phyloP scores from a whole-genome alignment of 1,140 invertebrate genomes.

The Tetraneura akinire region DNA sequence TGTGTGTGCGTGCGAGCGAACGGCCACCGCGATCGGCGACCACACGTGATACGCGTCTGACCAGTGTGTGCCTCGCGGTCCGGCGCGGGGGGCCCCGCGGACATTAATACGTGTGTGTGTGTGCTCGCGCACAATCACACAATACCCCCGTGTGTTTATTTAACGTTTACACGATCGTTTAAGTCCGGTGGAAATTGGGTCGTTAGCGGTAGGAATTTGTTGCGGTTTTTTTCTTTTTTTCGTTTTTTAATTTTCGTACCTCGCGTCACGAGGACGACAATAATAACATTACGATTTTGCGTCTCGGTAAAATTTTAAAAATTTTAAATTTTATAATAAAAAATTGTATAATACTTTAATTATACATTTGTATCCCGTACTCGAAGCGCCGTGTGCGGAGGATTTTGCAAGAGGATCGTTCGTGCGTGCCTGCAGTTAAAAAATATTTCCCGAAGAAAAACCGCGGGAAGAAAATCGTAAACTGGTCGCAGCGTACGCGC shows the following conservation, averaged over 20 bases:
- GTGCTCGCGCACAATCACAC: neutral
- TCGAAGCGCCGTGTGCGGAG: no score
- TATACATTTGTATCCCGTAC: no score
- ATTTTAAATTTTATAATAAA: no score
- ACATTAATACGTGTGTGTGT: constrained; percentile 43
- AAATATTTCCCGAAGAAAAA: no score
- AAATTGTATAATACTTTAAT: no score
- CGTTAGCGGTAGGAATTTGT: constrained; percentile 31
- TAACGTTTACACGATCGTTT: constrained; percentile 32
- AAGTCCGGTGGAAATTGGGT: constrained; percentile 2
- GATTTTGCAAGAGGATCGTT: no score
- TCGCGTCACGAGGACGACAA: no score
- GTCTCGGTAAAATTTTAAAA: no score
- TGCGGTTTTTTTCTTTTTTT: constrained; percentile 1
- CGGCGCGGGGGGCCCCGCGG: constrained; percentile 3
- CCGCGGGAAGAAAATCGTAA: no score
- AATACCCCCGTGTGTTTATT: neutral
- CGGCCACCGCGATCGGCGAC: constrained; percentile 48
- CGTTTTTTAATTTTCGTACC: no score
- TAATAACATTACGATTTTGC: constrained; percentile 6
- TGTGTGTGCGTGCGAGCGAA: constrained; percentile 24
- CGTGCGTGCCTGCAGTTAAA: no score
- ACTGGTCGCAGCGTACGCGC: no score
- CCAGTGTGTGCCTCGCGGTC: constrained; percentile 26
- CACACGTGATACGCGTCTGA: constrained; percentile 49